These are phyloP conservation scores for Seira musarum DNA, from an alignment of 2,888 invertebrate species.

Conservation along the genomic window DNA sequence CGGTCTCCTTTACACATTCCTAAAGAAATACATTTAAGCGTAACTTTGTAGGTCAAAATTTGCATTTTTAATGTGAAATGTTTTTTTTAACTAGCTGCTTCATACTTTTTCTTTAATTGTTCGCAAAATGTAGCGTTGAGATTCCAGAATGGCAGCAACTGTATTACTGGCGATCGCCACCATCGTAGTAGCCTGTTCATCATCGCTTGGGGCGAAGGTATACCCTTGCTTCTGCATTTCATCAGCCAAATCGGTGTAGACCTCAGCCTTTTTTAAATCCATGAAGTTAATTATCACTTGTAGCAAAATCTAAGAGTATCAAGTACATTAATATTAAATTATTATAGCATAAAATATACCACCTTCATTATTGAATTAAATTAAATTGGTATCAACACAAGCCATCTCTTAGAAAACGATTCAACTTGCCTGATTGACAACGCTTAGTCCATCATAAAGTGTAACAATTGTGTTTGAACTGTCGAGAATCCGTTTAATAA, in stretches of 20 bases:
- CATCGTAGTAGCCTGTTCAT: constrained; percentile 9
- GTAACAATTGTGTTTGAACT: constrained; percentile 64
- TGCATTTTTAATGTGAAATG: not conserved
- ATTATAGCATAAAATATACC: no score
- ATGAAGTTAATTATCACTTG: constrained; percentile 67
- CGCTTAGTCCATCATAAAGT: constrained; percentile 63
- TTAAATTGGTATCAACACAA: no score
- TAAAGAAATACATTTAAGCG: constrained; percentile 5
- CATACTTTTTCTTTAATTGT: constrained; percentile 62
- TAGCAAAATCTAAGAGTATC: constrained; percentile 62
- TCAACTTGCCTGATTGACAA: constrained; percentile 62
- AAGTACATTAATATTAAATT: not conserved
- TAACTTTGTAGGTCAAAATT: not conserved
- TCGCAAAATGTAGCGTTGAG: constrained; percentile 63
- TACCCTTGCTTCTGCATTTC: not conserved
- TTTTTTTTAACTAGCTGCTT: not conserved
- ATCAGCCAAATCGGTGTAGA: not conserved
- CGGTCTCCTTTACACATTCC: constrained; percentile 62
- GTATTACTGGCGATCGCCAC: constrained; percentile 59
- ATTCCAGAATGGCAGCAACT: constrained; percentile 60
- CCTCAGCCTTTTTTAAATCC: constrained; percentile 39
- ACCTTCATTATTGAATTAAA: no score
- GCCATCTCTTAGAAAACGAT: not conserved
- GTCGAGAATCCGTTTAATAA: constrained; percentile 64
- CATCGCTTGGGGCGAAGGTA: not conserved